phyloP scores from a whole-genome alignment of 92 coral and sea anemone genomes.

The Hydrozoanthus gracilis region DNA sequence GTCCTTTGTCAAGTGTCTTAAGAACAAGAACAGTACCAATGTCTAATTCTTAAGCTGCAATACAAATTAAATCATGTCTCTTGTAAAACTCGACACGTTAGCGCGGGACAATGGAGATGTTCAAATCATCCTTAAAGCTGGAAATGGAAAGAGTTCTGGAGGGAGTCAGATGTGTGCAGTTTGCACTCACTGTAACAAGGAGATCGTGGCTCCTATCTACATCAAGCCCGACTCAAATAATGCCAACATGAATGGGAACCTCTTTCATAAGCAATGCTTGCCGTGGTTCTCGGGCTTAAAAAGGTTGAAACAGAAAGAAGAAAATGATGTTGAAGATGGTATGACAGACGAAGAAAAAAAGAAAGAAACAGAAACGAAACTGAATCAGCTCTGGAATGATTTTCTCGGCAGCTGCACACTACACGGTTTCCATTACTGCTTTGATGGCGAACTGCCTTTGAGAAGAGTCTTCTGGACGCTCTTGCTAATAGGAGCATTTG shows the following conservation, averaged over 20 bases:
- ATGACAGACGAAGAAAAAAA: constrained; percentile 66
- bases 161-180: constrained; percentile 70
- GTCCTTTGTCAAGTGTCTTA: not conserved
- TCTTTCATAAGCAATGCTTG: constrained; percentile 49
- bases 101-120: constrained; percentile 83
- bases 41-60: not conserved
- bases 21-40: not conserved
- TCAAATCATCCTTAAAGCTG: constrained; percentile 80
- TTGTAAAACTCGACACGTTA: constrained; percentile 32
- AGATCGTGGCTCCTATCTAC: constrained; percentile 80
- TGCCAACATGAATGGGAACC: constrained; percentile 59
- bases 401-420: constrained; percentile 80
- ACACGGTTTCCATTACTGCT: constrained; percentile 90
- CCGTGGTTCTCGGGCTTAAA: constrained; percentile 60
- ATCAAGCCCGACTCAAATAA: constrained; percentile 83
- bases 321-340: constrained; percentile 68
- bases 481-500: constrained; percentile 77
- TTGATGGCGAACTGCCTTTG: constrained; percentile 79
- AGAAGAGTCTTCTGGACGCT: constrained; percentile 79
- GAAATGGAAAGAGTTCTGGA: constrained; percentile 58
- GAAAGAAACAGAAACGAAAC: constrained; percentile 64
- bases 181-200: constrained; percentile 91
- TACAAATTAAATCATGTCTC: not conserved
- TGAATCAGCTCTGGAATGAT: constrained; percentile 74
- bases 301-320: constrained; percentile 69